These are phyloP conservation scores for Podarcis raffonei DNA, from an alignment of 2,113 vertebrate genomes.

Conservation along the genomic window DNA sequence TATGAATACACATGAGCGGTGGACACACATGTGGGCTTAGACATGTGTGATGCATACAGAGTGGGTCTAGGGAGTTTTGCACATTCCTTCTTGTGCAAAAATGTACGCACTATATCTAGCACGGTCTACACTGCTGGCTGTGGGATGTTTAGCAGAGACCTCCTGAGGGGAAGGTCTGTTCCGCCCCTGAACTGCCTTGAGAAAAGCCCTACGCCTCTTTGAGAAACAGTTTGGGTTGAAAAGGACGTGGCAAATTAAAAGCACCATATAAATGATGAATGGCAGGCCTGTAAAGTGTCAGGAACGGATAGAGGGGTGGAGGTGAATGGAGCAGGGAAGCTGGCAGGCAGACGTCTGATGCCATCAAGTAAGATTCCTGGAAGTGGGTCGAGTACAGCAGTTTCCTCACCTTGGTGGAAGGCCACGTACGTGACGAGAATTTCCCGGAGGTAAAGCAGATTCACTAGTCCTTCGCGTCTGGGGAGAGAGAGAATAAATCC, in stretches of 20 bases:
- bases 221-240: neutral
- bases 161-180: neutral
- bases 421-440: constrained; percentile 84
- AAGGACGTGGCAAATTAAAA: constrained; percentile 1
- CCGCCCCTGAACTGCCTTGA: neutral
- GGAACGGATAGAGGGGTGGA: neutral
- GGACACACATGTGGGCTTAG: neutral
- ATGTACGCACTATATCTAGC: neutral
- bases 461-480: constrained; percentile 79
- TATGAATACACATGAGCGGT: too few species aligned
- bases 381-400: neutral
- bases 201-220: neutral
- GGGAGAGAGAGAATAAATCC: neutral
- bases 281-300: constrained; percentile 7
- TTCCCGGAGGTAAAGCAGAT: constrained; percentile 81
- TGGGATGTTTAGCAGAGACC: neutral
- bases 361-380: constrained; percentile 4
- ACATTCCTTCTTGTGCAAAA: neutral
- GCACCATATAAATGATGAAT: constrained; percentile 7
- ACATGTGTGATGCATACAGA: neutral
- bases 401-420: constrained; percentile 81
- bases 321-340: neutral
- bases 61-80: neutral
- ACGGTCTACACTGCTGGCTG: neutral
- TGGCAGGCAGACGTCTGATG: neutral